Percentiles rank a stretch among this genome's conserved stretches.
These are phyloP conservation scores for Siniperca chuatsi DNA, from an alignment of 2,113 vertebrate genomes.

Conservation along the genomic window DNA sequence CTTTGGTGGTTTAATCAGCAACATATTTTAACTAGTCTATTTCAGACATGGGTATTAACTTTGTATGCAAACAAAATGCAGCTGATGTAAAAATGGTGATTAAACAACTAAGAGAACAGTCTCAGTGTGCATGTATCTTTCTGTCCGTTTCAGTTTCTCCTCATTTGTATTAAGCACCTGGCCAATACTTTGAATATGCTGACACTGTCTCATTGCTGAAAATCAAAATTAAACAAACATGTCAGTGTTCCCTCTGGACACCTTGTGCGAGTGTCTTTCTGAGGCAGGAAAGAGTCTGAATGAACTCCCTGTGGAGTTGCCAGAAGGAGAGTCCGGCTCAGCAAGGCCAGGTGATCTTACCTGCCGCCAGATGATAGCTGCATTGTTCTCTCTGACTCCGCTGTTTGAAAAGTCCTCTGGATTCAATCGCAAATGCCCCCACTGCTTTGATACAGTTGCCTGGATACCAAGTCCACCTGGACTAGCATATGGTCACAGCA, in stretches of 20 bases:
- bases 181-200: slow-evolving; percentile 50
- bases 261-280: slow-evolving; percentile 58
- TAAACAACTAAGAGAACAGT: not conserved
- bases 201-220: slow-evolving; percentile 48
- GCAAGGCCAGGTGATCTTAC: slow-evolving; percentile 77
- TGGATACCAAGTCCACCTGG: slow-evolving; percentile 84
- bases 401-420: slow-evolving; percentile 76
- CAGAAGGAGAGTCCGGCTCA: slow-evolving; percentile 66
- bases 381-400: slow-evolving; percentile 78
- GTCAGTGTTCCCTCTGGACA: slow-evolving; percentile 66
- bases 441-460: slow-evolving; percentile 84
- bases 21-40: not conserved
- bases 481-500: slow-evolving; percentile 85
- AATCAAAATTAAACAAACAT: slow-evolving; percentile 66
- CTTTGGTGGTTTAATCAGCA: not conserved
- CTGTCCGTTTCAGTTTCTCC: slow-evolving; percentile 16
- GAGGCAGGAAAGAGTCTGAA: slow-evolving; percentile 56
- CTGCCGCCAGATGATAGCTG: slow-evolving; percentile 79
- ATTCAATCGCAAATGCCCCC: slow-evolving; percentile 76
- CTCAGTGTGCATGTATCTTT: slow-evolving; percentile 6
- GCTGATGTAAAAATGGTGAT: not conserved
- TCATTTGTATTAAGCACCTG: slow-evolving; percentile 65
- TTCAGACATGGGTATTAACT: not conserved
- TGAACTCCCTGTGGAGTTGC: slow-evolving; percentile 74
- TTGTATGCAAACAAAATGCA: slow-evolving; percentile 7